Conservation (phyloP, 2,888 invertebrate genomes). For the Melieria omissa region DNA sequence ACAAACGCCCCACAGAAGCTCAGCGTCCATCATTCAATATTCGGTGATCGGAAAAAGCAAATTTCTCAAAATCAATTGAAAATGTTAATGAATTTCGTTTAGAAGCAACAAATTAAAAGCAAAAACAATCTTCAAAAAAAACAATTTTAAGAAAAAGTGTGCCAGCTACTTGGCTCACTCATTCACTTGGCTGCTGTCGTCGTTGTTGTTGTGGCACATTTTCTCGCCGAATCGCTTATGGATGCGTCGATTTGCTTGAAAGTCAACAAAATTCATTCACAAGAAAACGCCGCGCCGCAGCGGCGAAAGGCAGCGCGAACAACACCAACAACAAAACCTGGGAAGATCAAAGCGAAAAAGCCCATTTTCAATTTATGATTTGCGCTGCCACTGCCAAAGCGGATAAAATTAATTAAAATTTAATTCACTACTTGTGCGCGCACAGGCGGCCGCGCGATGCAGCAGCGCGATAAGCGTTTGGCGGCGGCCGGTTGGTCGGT, state of each 20-base stretch:
- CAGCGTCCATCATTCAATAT: background rate
- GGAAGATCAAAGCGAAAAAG: slow-evolving; percentile 44
- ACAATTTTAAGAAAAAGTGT: slow-evolving; percentile 4
- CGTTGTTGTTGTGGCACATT: slow-evolving; percentile 7
- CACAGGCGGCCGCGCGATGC: slow-evolving; percentile 26
- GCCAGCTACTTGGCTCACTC: background rate
- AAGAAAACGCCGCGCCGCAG: slow-evolving; percentile 10
- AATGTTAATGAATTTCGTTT: slow-evolving; percentile 25
- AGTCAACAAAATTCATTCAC: slow-evolving; percentile 32
- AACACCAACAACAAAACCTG: slow-evolving; percentile 12
- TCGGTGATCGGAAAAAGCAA: slow-evolving; percentile 2
- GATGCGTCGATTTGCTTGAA: slow-evolving; percentile 63
- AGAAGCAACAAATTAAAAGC: slow-evolving; percentile 24
- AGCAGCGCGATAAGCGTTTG: slow-evolving; percentile 16
- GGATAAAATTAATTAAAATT: slow-evolving; percentile 37
- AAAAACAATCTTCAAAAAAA: slow-evolving; percentile 7
- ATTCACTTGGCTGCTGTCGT: background rate
- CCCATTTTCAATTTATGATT: slow-evolving; percentile 37
- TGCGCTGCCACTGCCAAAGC: slow-evolving; percentile 2
- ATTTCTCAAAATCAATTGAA: slow-evolving; percentile 20
- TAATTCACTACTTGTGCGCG: slow-evolving; percentile 27
- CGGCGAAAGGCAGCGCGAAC: slow-evolving; percentile 28
- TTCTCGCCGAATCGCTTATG: slow-evolving; percentile 58
- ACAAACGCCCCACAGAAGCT: background rate
- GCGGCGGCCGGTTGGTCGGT: background rate